These are phyloP conservation scores for Gymnothorax javanicus DNA, from an alignment of 2,797 vertebrate genomes.

Conservation along the genomic window DNA sequence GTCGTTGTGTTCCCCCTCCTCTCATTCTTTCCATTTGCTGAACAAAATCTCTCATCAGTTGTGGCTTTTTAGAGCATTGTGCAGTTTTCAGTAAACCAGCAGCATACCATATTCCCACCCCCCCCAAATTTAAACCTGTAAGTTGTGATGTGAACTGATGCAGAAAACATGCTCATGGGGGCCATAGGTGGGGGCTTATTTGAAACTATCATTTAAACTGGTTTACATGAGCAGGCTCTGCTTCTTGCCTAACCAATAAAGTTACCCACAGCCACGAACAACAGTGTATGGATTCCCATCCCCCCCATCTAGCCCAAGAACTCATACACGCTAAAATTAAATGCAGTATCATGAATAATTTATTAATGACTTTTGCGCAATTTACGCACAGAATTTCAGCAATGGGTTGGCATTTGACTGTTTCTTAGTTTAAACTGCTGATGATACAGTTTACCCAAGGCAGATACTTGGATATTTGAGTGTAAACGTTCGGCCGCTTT, in stretches of 20 bases:
- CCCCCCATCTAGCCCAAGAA: not conserved
- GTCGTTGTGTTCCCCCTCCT: not conserved
- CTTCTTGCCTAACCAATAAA: not conserved
- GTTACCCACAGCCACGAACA: not conserved
- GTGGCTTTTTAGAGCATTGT: not conserved
- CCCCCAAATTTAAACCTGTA: not conserved
- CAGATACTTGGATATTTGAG: slow-evolving; percentile 40
- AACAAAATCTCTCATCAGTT: not conserved
- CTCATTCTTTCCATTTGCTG: not conserved
- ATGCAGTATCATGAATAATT: not conserved
- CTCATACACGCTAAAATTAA: not conserved
- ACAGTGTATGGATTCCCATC: not conserved
- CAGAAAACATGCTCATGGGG: not conserved
- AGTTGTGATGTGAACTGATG: not conserved
- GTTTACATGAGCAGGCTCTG: not conserved
- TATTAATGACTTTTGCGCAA: slow-evolving; percentile 7
- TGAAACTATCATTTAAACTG: too few relatives aligned
- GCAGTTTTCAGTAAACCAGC: not conserved
- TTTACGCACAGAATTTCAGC: not conserved
- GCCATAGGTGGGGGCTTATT: too few relatives aligned
- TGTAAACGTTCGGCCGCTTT: slow-evolving; percentile 40
- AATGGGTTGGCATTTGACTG: not conserved
- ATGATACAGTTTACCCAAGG: slow-evolving; percentile 39
- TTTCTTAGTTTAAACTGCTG: not conserved
- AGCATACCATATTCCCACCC: not conserved